Evolutionary conservation across 2,888 invertebrate genomes (phyloP).

Genomic region (Pachymerium ferrugineum): DNA sequence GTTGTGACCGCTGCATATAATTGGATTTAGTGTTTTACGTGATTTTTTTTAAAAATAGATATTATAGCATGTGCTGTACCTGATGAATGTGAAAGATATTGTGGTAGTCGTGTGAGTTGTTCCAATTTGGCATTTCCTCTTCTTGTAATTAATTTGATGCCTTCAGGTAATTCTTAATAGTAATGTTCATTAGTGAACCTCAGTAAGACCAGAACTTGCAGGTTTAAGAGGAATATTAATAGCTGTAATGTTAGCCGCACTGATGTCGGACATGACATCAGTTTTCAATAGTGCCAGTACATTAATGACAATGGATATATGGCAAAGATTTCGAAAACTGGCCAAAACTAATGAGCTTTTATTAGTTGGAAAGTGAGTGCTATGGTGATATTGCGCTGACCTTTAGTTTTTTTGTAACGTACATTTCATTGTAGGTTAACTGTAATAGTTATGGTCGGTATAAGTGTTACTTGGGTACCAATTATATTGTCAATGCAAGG

Average conservation of each 20-base stretch:
- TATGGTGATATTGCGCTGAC: no score
- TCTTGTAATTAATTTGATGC: no score
- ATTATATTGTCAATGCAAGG: constrained; percentile 49
- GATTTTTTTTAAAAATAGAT: constrained; percentile 41
- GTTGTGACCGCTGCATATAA: neutral
- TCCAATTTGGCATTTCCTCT: constrained; percentile 54
- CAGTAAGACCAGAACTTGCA: no score
- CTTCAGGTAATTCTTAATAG: no score
- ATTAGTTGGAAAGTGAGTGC: constrained; percentile 51
- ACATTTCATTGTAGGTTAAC: neutral
- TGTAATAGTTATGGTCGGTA: constrained; percentile 46
- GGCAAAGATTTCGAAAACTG: constrained; percentile 48
- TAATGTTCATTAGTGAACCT: no score
- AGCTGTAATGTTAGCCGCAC: constrained; percentile 54
- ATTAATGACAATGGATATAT: constrained; percentile 55
- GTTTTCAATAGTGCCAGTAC: constrained; percentile 55
- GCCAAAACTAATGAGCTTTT: constrained; percentile 48
- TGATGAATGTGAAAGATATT: constrained; percentile 48
- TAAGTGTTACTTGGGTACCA: constrained; percentile 50
- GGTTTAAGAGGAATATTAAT: constrained; percentile 48
- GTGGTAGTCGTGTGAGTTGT: constrained; percentile 50
- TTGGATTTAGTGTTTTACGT: neutral
- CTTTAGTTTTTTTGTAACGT: no score
- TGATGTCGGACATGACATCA: constrained; percentile 54
- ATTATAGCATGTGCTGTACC: constrained; percentile 52